A percentile compares a stretch with the other conserved stretches of the same genome.
Evolutionary conservation across 2,797 vertebrate species (phyloP).

Genomic region (Setipinna tenuifilis): DNA sequence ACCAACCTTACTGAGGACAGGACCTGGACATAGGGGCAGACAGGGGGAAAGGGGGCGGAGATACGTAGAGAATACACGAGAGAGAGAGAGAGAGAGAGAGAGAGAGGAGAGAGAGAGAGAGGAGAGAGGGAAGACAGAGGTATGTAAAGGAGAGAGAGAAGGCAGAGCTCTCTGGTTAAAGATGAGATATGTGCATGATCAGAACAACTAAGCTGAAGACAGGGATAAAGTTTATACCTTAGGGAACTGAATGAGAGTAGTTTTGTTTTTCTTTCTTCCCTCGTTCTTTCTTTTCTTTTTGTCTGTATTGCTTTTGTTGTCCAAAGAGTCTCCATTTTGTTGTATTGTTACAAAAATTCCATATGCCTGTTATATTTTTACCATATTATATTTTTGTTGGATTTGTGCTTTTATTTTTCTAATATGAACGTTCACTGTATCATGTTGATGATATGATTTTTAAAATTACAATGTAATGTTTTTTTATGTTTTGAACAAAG

Average conservation of each 20-base stretch:
- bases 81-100: not conserved
- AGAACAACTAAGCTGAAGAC: not conserved
- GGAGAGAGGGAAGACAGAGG: not conserved
- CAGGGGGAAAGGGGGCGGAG: not conserved
- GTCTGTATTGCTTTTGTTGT: not conserved
- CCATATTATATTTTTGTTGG: slow-evolving; percentile 28
- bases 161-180: not conserved
- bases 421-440: slow-evolving; percentile 26
- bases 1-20: not conserved
- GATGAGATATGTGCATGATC: not conserved
- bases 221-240: slow-evolving; percentile 9
- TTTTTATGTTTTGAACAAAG: not conserved
- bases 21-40: not conserved
- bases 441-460: slow-evolving; percentile 15
- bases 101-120: not conserved
- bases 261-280: not conserved
- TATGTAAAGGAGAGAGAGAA: not conserved
- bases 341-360: not conserved
- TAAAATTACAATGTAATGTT: not conserved
- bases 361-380: slow-evolving; percentile 28
- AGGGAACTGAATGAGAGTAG: slow-evolving; percentile 12
- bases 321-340: slow-evolving; percentile 24
- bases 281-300: not conserved
- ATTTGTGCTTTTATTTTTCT: slow-evolving; percentile 36
- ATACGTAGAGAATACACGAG: not conserved